Percentiles rank a stretch among this genome's conserved stretches.
phyloP scores from a whole-genome alignment of 2,797 vertebrate species.

The Rhinogobio ventralis region DNA sequence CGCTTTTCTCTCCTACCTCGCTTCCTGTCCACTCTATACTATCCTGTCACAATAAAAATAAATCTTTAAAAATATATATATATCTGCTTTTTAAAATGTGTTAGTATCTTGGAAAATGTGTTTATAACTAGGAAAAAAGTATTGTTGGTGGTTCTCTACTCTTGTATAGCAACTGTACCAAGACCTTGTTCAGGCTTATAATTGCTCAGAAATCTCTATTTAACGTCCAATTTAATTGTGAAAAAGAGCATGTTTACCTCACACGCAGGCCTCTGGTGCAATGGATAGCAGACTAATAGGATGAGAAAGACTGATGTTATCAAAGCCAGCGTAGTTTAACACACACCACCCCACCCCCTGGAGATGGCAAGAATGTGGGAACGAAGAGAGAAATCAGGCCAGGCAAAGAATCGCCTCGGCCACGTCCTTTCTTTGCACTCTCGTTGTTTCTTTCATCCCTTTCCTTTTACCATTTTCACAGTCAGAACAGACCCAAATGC shows the following conservation, averaged over 20 bases:
- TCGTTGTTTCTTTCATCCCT: constrained; percentile 61
- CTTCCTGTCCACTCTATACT: too few relatives aligned
- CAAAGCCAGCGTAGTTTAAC: constrained; percentile 45
- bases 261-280: constrained; percentile 41
- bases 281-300: constrained; percentile 51
- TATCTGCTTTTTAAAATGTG: neutral
- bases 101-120: neutral
- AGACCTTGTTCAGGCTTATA: constrained; percentile 16
- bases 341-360: constrained; percentile 42
- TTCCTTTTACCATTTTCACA: constrained; percentile 59
- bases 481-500: constrained; percentile 34
- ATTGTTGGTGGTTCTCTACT: neutral
- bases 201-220: constrained; percentile 41
- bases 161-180: neutral
- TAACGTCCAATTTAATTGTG: constrained; percentile 48
- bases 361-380: constrained; percentile 71
- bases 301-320: constrained; percentile 67
- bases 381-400: constrained; percentile 68
- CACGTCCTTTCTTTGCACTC: constrained; percentile 64
- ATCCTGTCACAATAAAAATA: too few relatives aligned
- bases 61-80: neutral
- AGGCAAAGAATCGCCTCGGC: constrained; percentile 65
- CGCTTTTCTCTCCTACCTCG: too few relatives aligned
- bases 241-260: constrained; percentile 47
- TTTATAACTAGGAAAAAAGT: neutral